Evolutionary conservation across 2,888 invertebrate genomes (phyloP), one percentile per base, ranked within the genome.

Genomic region (Nipponacmea schrenckii): DNA sequence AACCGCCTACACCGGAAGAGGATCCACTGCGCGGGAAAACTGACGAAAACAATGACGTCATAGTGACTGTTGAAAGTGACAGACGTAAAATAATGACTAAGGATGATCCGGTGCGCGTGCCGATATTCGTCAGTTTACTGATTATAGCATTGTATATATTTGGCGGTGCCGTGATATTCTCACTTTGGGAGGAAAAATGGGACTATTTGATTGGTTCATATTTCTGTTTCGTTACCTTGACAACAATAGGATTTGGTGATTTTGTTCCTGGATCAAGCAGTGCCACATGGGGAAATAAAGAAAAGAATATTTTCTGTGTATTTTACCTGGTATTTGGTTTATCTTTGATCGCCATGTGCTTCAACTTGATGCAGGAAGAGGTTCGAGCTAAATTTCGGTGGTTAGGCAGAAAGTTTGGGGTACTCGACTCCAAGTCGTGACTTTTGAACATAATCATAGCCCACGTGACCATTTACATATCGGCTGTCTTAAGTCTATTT

Each of bases 81-180:
- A 56, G 68, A 20, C 63, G 45, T 26, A 70, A 72, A 74, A 73
- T 48, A 72, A 69, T 70, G 71, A 71, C 48, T 17, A 69, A 75
- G 39, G 74, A 73, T 62, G 81, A 83, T 64, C 70, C 79, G n/a
- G 84, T 87, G 10, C 80, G 84, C 1, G 97, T 97, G 0, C 97
- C 98, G 26, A 94, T 98, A 65, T 91, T 95, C 72, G 92, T 98
- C 67, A 97, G 97, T 89, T 91, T 97, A 48, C 92, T 94, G 78
- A 94, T 97, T 80, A 96, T 98, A 92, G 92, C 96, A 82, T 93
- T 94, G 84, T 94, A 95, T 87, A 93, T 96, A 73, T 92, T 95
- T 84, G 95, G 95, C 69, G 98, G 98, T n/a, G 97, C 97, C 0
- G 91, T 95, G 85, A 91, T 98, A 62, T 98, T 98, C 90, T 93